These are phyloP conservation scores for Cosmopolites sordidus DNA, from an alignment of 2,888 invertebrate genomes.

Conservation along the genomic window DNA sequence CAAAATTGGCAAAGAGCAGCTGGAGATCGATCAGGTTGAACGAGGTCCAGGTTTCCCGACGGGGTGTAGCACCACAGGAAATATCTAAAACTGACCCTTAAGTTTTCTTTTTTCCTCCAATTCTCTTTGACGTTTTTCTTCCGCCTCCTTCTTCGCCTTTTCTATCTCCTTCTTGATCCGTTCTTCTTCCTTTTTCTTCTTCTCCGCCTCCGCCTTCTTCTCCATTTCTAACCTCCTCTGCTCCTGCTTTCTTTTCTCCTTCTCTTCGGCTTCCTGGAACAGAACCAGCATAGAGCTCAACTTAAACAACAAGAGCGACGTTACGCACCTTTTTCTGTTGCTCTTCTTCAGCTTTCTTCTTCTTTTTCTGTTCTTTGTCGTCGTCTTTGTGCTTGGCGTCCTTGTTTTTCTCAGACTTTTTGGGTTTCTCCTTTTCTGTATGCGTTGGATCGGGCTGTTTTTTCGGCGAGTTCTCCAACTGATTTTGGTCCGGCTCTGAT, in stretches of 20 bases:
- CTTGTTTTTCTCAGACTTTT: slow-evolving; percentile 19
- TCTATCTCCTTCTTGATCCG: slow-evolving; percentile 52
- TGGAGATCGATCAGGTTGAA: too few relatives aligned
- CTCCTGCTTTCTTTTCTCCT: slow-evolving; percentile 52
- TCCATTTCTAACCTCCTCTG: slow-evolving; percentile 52
- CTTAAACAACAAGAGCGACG: not conserved
- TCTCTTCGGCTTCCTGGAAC: slow-evolving; percentile 48
- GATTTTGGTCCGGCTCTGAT: slow-evolving; percentile 5
- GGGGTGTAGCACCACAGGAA: too few relatives aligned
- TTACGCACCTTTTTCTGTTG: slow-evolving; percentile 43
- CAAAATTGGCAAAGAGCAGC: too few relatives aligned
- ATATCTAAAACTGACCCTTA: slow-evolving; percentile 35
- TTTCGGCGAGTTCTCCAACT: not conserved
- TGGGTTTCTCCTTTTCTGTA: slow-evolving; percentile 33
- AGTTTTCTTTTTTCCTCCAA: slow-evolving; percentile 53
- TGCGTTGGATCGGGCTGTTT: slow-evolving; percentile 7
- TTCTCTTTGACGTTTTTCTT: slow-evolving; percentile 51
- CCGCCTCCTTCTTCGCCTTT: slow-evolving; percentile 50
- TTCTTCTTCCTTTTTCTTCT: slow-evolving; percentile 53
- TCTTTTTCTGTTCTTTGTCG: slow-evolving; percentile 51
- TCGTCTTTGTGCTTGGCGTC: slow-evolving; percentile 37
- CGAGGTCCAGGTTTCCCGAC: too few relatives aligned
- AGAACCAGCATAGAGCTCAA: too few relatives aligned
- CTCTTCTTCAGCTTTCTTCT: slow-evolving; percentile 50
- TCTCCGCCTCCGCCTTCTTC: slow-evolving; percentile 52